Base-by-base conservation (phyloP, 2,113 vertebrate species). In the Chaetodon trifascialis region DNA sequence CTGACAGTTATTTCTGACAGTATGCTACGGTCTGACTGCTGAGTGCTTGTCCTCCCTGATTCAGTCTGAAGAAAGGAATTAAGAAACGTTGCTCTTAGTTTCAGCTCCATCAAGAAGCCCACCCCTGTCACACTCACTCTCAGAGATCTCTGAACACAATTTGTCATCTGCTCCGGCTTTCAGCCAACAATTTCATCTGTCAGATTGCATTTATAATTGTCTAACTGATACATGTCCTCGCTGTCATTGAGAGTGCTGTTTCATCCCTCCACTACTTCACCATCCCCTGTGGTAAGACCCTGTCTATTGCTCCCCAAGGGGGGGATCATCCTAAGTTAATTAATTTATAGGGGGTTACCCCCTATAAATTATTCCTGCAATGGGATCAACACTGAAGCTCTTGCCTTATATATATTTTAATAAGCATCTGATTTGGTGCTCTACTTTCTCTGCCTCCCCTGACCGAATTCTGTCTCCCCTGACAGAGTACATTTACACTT, bases 1-100 rank as follows among this genome's bases (percentile, higher is more conserved):
- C 63, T 52, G 64, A 76, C 62, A 73, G 34, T 82, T 73, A 74
- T 79, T 73, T 76, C 34, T 81, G 58, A 82, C 69, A 63, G 11
- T 40, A 17, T 38, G 54, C 36, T 62, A 14, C 25, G 7, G 64
- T 69, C 58, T 60, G 73, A 49, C 44, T 69, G 75, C 46, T 36
- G 54, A 9, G 0, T 25, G 60, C 36, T 66, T 54, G 14, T n/a
- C 40, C 14, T 71, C 25, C 42, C 19, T 71, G 40, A 79, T 16
- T 68, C 16, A 66, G 38, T 71, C 9, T n/a, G 9, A 78, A 65
- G 4, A n/a, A 34, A 51, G 38, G 0, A 67, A 55, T 54, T 9
- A 59, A 55, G 10, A 75, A 54, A 25, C 6, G 17, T 5, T 52
- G 40, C 58, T 77, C 23, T 68, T 9, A 2, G 21, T 49, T 42